Conservation (phyloP, 2,888 invertebrate genomes). For the Rhaphigaster nebulosa region DNA sequence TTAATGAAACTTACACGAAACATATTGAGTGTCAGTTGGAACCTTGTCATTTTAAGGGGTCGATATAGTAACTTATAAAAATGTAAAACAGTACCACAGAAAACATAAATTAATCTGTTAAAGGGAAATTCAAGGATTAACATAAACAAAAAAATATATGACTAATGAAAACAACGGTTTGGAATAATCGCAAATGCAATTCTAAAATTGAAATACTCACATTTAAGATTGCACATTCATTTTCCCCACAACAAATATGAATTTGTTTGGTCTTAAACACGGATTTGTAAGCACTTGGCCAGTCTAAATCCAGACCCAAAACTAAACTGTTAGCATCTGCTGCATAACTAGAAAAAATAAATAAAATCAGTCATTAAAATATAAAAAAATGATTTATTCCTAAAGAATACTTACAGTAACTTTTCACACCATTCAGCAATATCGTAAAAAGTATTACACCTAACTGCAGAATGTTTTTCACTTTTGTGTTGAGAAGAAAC, state of each 20-base stretch:
- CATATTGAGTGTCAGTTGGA: too few species aligned
- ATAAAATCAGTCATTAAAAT: neutral
- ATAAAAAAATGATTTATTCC: neutral
- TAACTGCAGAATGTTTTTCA: neutral
- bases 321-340: neutral
- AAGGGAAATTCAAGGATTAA: too few species aligned
- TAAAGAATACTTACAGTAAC: neutral
- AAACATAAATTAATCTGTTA: neutral
- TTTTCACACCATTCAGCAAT: slow-evolving; percentile 35
- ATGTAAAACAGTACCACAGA: neutral
- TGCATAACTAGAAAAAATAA: neutral
- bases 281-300: slow-evolving; percentile 51
- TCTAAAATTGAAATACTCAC: slow-evolving; percentile 1
- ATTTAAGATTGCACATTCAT: slow-evolving; percentile 58
- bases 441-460: slow-evolving; percentile 17
- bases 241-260: slow-evolving; percentile 59
- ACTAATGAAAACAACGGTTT: too few species aligned
- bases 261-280: slow-evolving; percentile 53
- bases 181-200: neutral
- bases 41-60: too few species aligned
- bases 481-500: neutral
- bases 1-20: too few species aligned
- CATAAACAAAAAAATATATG: too few species aligned
- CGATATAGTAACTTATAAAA: too few species aligned
- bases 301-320: slow-evolving; percentile 59